phyloP scores from a whole-genome alignment of 2,888 invertebrate species.

The Morpho achilles region DNA sequence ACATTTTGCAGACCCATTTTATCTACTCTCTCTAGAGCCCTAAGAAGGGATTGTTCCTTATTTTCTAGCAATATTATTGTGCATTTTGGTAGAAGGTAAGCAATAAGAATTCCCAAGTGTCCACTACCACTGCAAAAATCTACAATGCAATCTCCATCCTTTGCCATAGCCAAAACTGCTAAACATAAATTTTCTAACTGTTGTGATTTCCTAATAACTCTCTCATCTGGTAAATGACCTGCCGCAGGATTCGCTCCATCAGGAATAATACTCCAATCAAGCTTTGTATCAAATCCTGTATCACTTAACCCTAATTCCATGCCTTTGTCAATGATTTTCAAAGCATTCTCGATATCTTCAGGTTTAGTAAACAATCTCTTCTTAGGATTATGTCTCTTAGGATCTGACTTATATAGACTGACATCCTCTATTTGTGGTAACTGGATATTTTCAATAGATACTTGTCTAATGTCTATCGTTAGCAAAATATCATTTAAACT shows the following conservation, averaged over 20 bases:
- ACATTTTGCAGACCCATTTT: constrained; percentile 86
- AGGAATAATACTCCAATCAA: constrained; percentile 87
- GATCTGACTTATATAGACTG: constrained; percentile 88
- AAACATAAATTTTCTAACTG: constrained; percentile 92
- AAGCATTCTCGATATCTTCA: constrained; percentile 83
- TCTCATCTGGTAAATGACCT: constrained; percentile 86
- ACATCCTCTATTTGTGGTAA: constrained; percentile 77
- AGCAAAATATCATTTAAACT: constrained; percentile 33
- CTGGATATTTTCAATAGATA: constrained; percentile 35
- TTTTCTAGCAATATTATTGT: constrained; percentile 92
- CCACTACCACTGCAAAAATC: constrained; percentile 98
- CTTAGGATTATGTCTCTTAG: constrained; percentile 85
- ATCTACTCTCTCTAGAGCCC: constrained; percentile 85
- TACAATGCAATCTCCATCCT: constrained; percentile 85
- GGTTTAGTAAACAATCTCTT: constrained; percentile 88
- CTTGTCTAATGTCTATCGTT: constrained; percentile 27
- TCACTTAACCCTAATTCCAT: constrained; percentile 58
- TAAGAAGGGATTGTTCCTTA: constrained; percentile 89
- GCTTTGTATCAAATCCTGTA: constrained; percentile 41
- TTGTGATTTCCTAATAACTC: constrained; percentile 88
- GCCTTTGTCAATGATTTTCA: constrained; percentile 59
- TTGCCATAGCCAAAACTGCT: constrained; percentile 85
- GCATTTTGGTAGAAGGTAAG: constrained; percentile 87
- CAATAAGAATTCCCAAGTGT: constrained; percentile 92
- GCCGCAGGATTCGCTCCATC: constrained; percentile 86